Evolutionary conservation across 2,888 invertebrate genomes (phyloP).

Genomic region (Tipula helvola): DNA sequence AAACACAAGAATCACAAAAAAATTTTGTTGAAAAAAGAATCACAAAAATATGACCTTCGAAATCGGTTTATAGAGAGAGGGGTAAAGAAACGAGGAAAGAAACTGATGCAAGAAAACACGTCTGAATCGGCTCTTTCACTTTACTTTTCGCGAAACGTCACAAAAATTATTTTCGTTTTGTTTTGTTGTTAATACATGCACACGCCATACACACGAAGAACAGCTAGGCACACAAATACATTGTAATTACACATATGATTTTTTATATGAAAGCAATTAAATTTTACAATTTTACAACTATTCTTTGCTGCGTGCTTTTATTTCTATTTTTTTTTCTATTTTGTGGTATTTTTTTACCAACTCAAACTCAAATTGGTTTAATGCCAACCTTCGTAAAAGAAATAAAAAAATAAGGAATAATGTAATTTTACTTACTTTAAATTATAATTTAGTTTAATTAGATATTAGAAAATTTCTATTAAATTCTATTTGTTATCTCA

Average conservation of each 20-base stretch:
- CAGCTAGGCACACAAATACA: neutral
- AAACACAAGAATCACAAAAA: too few relatives aligned
- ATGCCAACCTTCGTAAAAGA: neutral
- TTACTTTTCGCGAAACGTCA: neutral
- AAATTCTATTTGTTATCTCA: neutral
- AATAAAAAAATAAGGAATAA: neutral
- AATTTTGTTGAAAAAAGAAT: too few relatives aligned
- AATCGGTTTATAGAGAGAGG: too few relatives aligned
- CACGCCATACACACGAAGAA: neutral
- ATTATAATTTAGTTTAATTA: neutral
- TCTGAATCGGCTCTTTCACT: too few relatives aligned
- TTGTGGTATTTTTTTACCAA: neutral
- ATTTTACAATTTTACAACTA: neutral
- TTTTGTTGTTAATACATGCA: neutral
- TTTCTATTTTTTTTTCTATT: neutral
- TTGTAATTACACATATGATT: neutral
- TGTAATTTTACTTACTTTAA: neutral
- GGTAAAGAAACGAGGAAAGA: too few relatives aligned
- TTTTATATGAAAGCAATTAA: neutral
- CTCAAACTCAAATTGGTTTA: neutral
- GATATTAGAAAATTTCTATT: neutral
- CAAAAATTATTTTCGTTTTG: neutral
- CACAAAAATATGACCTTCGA: too few relatives aligned
- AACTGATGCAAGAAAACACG: too few relatives aligned
- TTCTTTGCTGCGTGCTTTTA: neutral